These are phyloP conservation scores for Crocidura indochinensis DNA, from an alignment of 2,797 vertebrate genomes.

Conservation along the genomic window DNA sequence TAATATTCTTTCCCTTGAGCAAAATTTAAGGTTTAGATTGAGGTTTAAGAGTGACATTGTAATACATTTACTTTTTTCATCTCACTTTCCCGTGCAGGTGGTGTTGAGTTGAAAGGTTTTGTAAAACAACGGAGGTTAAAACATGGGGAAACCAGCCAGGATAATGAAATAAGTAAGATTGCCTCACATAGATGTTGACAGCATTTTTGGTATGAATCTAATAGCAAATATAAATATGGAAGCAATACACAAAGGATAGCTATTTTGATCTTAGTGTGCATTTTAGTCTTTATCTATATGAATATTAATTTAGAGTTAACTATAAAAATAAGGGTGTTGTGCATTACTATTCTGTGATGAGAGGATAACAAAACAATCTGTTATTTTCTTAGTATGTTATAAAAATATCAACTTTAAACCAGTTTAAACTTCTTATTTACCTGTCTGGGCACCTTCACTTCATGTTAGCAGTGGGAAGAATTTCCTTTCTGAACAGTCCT, in stretches of 20 bases:
- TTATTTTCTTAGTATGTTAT: neutral
- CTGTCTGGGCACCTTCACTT: neutral
- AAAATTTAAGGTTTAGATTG: neutral
- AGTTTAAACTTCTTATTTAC: slow-evolving; percentile 65
- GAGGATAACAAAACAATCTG: slow-evolving; percentile 39
- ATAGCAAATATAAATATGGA: neutral
- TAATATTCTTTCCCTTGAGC: slow-evolving; percentile 51
- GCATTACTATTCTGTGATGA: slow-evolving; percentile 66
- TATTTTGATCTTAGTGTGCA: neutral
- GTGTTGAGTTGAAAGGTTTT: neutral
- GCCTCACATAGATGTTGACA: slow-evolving; percentile 36
- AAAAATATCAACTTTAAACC: slow-evolving; percentile 65
- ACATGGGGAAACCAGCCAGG: neutral
- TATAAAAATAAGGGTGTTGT: slow-evolving; percentile 43
- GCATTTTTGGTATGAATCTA: neutral
- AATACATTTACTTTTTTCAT: neutral
- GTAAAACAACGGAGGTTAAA: neutral
- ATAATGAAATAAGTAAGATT: neutral
- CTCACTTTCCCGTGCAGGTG: neutral
- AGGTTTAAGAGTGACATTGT: neutral
- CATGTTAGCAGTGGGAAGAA: neutral
- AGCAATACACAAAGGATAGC: slow-evolving; percentile 6
- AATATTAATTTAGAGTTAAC: neutral
- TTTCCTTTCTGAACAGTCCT: slow-evolving; percentile 25
- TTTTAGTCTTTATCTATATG: neutral